Conservation (phyloP, 2,888 invertebrate species). For the Ligdia adustata region DNA sequence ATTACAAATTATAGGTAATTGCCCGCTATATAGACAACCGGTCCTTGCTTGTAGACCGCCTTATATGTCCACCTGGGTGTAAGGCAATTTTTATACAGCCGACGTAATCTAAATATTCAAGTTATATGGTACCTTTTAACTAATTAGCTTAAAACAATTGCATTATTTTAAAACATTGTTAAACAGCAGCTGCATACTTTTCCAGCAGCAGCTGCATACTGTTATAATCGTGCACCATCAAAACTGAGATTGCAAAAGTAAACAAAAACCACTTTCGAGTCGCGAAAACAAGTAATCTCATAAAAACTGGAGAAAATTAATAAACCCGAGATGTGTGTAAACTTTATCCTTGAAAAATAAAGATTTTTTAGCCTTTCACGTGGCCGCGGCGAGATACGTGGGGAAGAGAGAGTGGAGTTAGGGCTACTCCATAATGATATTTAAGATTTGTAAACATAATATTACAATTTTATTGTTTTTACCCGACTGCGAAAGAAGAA, state of each 20-base stretch:
- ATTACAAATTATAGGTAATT: no score
- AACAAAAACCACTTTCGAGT: slow-evolving; percentile 12
- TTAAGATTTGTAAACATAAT: background rate
- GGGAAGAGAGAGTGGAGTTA: slow-evolving; percentile 17
- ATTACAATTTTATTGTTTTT: background rate
- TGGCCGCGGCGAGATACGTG: slow-evolving; percentile 44
- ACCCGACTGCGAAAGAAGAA: background rate
- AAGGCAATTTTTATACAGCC: no score
- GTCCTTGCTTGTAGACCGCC: no score
- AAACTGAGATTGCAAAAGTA: slow-evolving; percentile 1
- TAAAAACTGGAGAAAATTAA: slow-evolving; percentile 24
- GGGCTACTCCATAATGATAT: background rate
- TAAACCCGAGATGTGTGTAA: slow-evolving; percentile 43
- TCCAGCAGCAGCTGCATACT: no score
- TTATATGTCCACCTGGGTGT: no score
- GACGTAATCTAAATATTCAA: no score
- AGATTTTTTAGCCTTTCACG: slow-evolving; percentile 57
- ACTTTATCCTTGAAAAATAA: slow-evolving; percentile 62
- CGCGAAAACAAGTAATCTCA: slow-evolving; percentile 9
- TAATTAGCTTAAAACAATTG: no score
- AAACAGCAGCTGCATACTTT: no score
- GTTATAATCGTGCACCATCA: no score
- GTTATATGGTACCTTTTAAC: no score
- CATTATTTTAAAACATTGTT: no score
- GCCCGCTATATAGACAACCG: no score